Evolutionary conservation across 2,888 invertebrate genomes (phyloP).

Genomic region (Ptychoptera contaminata): DNA sequence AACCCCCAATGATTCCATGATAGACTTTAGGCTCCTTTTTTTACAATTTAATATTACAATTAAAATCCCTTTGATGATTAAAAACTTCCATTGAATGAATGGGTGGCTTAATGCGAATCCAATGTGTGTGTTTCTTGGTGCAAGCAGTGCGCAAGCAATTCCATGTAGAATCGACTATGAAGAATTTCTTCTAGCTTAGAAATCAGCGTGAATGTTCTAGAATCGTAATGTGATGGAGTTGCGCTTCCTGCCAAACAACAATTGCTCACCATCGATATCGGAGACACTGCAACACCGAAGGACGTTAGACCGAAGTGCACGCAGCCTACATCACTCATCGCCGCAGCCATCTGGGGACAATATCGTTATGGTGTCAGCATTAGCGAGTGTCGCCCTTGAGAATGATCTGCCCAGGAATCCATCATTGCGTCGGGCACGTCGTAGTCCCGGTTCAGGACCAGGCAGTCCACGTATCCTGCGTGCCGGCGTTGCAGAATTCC

Average conservation of each 20-base stretch:
- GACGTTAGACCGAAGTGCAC: slow-evolving; percentile 24
- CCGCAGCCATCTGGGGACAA: slow-evolving; percentile 4
- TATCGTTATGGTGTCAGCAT: slow-evolving; percentile 4
- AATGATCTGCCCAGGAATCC: neutral
- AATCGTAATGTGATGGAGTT: slow-evolving; percentile 31
- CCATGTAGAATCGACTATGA: slow-evolving; percentile 12
- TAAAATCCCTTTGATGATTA: too few relatives aligned
- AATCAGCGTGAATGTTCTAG: slow-evolving; percentile 29
- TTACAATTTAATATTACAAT: too few relatives aligned
- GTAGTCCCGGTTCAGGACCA: slow-evolving; percentile 17
- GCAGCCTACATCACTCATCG: slow-evolving; percentile 19
- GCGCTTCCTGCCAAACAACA: slow-evolving; percentile 22
- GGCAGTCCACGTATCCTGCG: slow-evolving; percentile 29
- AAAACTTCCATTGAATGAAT: too few relatives aligned
- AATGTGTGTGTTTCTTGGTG: neutral
- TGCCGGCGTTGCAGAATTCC: slow-evolving; percentile 1
- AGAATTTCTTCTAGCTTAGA: slow-evolving; percentile 20
- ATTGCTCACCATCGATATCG: slow-evolving; percentile 12
- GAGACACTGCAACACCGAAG: slow-evolving; percentile 23
- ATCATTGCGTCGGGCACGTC: slow-evolving; percentile 12
- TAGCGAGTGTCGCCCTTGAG: neutral
- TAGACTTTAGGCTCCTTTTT: too few relatives aligned
- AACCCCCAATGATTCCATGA: neutral
- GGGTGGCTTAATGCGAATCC: neutral
- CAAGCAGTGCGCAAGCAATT: slow-evolving; percentile 1